phyloP scores from a whole-genome alignment of 2,113 vertebrate species.

The Lasiurus borealis region DNA sequence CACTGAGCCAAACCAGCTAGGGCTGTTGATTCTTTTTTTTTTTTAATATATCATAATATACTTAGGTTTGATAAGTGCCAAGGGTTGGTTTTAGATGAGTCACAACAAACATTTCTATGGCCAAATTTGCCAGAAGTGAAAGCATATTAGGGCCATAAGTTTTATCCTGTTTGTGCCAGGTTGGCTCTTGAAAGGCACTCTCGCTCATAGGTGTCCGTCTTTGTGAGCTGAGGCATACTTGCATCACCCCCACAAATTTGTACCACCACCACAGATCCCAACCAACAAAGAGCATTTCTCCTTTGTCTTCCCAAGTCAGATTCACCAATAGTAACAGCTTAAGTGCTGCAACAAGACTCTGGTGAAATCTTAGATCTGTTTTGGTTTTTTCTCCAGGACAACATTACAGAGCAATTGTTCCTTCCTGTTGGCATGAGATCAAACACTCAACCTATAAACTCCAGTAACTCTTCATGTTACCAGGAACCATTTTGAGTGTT shows the following conservation, averaged over 20 bases:
- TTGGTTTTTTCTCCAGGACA: neutral
- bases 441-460: neutral
- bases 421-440: neutral
- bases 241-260: neutral
- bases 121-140: neutral
- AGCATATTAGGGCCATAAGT: neutral
- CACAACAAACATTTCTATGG: neutral
- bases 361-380: slow-evolving; percentile 40
- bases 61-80: neutral
- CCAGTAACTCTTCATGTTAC: neutral
- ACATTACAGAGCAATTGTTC: neutral
- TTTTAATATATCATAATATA: neutral
- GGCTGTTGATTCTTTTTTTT: neutral
- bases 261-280: neutral
- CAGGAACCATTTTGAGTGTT: neutral
- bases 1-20: too few relatives aligned
- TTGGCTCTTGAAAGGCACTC: neutral
- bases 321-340: neutral
- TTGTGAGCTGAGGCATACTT: neutral
- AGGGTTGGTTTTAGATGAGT: neutral
- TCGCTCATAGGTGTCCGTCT: neutral
- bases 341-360: neutral
- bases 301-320: slow-evolving; percentile 2
- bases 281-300: neutral
- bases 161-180: neutral